phyloP scores from a whole-genome alignment of 2,113 vertebrate genomes.

The Peromyscus leucopus region DNA sequence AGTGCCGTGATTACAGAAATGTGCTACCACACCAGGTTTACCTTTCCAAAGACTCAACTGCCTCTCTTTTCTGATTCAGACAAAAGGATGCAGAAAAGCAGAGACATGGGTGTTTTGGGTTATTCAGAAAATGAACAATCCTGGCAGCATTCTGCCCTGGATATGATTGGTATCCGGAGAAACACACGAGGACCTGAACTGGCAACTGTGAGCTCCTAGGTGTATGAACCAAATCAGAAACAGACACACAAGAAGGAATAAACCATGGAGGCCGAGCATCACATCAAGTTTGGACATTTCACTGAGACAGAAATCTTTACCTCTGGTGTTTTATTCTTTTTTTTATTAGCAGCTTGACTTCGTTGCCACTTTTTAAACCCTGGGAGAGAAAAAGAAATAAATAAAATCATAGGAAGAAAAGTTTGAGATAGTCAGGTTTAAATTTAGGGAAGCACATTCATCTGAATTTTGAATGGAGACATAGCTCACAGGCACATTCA shows the following conservation, averaged over 20 bases:
- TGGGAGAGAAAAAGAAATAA: neutral
- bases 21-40: neutral
- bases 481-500: neutral
- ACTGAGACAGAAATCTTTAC: slow-evolving; percentile 27
- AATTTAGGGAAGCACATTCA: neutral
- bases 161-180: neutral
- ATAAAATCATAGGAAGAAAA: slow-evolving; percentile 14
- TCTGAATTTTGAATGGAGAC: neutral
- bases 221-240: neutral
- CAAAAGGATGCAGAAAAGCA: neutral
- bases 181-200: fast-evolving
- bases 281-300: neutral
- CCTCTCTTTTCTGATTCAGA: neutral
- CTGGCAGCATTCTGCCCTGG: neutral
- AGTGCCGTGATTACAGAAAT: neutral
- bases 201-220: neutral
- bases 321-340: slow-evolving; percentile 35
- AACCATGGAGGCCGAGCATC: neutral
- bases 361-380: slow-evolving; percentile 8
- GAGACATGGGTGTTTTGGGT: neutral
- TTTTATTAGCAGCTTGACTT: slow-evolving; percentile 31
- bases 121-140: neutral
- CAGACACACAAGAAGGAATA: neutral
- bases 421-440: neutral
- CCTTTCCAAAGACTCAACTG: neutral